Conservation (phyloP, 1,140 invertebrate species). For the Triops longicaudatus region DNA sequence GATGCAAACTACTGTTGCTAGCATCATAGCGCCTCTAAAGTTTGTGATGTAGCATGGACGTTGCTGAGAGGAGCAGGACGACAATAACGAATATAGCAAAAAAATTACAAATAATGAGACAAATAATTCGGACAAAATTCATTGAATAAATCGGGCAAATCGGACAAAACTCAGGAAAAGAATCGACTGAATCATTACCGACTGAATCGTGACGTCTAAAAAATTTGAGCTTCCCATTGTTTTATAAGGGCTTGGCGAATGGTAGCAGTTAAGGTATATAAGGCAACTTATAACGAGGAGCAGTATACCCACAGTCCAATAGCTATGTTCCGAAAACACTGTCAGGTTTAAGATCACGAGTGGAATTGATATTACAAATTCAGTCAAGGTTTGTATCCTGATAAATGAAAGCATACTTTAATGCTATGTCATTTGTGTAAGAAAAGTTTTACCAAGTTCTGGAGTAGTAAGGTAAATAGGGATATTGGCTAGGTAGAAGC, state of each 20-base stretch:
- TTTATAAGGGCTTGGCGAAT: neutral
- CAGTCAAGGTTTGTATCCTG: constrained; percentile 3
- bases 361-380: constrained; percentile 37
- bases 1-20: constrained; percentile 72
- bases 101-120: neutral
- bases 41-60: constrained; percentile 53
- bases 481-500: constrained; percentile 16
- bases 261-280: constrained; percentile 34
- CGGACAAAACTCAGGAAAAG: too few species aligned
- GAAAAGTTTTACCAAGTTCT: constrained; percentile 22
- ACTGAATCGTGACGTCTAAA: constrained; percentile 25
- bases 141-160: too few species aligned
- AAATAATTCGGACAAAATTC: constrained; percentile 26
- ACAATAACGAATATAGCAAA: too few species aligned
- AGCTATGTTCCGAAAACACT: neutral
- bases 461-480: constrained; percentile 6
- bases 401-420: neutral
- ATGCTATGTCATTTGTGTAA: neutral
- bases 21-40: constrained; percentile 57
- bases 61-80: too few species aligned
- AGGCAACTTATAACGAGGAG: constrained; percentile 33
- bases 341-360: constrained; percentile 39
- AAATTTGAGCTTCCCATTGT: constrained; percentile 17
- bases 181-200: too few species aligned
- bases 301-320: neutral